phyloP scores from a whole-genome alignment of 2,797 vertebrate species.

The Rhabdophis nuchalis region DNA sequence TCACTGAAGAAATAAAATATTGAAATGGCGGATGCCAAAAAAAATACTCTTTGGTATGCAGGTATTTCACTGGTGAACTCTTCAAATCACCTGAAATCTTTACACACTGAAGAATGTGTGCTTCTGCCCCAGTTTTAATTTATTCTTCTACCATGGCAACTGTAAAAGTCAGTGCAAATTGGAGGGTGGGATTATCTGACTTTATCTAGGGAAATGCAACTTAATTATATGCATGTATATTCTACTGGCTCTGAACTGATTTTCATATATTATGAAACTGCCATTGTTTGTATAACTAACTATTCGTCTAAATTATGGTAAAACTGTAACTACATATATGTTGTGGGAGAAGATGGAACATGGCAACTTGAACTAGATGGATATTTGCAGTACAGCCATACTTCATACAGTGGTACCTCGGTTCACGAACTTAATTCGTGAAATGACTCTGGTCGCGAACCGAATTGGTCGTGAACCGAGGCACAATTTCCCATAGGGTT shows the following conservation, averaged over 20 bases:
- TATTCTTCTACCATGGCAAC: not conserved
- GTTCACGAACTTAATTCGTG: too few relatives aligned
- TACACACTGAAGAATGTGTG: not conserved
- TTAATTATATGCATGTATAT: not conserved
- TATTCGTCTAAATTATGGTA: not conserved
- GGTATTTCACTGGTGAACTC: not conserved
- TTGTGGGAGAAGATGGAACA: not conserved
- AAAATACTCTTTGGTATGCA: not conserved
- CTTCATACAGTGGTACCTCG: too few relatives aligned
- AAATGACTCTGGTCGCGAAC: too few relatives aligned
- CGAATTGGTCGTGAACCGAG: too few relatives aligned
- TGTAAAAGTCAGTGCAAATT: not conserved
- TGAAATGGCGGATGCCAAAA: not conserved
- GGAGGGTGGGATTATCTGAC: not conserved
- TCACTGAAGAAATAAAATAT: not conserved
- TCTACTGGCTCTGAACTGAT: not conserved
- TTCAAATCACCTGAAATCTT: not conserved
- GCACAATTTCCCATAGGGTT: too few relatives aligned
- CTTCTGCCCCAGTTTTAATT: not conserved
- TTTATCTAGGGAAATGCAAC: not conserved
- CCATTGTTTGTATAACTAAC: not conserved
- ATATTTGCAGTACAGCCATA: not conserved
- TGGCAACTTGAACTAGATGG: too few relatives aligned
- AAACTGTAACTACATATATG: not conserved
- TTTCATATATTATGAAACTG: not conserved